Conservation (phyloP, 2,113 vertebrate species). For the Vulpes lagopus region DNA sequence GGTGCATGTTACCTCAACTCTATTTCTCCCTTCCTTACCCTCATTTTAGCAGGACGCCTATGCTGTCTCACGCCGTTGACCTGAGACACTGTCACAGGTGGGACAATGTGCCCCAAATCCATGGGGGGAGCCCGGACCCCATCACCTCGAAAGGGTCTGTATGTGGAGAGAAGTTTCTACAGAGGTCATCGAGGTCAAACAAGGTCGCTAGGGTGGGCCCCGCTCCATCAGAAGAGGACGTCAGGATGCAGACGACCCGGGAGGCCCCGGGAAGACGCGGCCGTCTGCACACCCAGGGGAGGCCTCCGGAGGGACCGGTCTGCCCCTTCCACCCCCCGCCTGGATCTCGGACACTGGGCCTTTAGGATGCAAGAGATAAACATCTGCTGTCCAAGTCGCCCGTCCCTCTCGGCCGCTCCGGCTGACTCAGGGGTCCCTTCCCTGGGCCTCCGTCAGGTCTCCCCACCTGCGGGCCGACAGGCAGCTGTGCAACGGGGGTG, state of each 20-base stretch:
- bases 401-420: accelerated
- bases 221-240: background rate
- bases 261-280: background rate
- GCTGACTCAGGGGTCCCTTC: background rate
- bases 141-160: background rate
- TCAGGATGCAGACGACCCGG: background rate
- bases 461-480: too few relatives aligned
- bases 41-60: too few relatives aligned
- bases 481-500: background rate
- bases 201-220: background rate
- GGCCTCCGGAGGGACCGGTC: background rate
- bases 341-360: background rate
- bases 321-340: accelerated
- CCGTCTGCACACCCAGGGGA: background rate
- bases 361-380: too few relatives aligned
- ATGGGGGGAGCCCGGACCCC: too few relatives aligned
- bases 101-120: background rate
- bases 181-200: background rate
- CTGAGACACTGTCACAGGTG: too few relatives aligned
- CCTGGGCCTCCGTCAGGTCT: background rate
- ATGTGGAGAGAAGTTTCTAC: background rate
- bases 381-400: background rate
- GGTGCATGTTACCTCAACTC: background rate
- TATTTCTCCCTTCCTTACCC: background rate
- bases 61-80: background rate